phyloP scores from a whole-genome alignment of 2,888 invertebrate genomes.

The Hermodice carunculata region DNA sequence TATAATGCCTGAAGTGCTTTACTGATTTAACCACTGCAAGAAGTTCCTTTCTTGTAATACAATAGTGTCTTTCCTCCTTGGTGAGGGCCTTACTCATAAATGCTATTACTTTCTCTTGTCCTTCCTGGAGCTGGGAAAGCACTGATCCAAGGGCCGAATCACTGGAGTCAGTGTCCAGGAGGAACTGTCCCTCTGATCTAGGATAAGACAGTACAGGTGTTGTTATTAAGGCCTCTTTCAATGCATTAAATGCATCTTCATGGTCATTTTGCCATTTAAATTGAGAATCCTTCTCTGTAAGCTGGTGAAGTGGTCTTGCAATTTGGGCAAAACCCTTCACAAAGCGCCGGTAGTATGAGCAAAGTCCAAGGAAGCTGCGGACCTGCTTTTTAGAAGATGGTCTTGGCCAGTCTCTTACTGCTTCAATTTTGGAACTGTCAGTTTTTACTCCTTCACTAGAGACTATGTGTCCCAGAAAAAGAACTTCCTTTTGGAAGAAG shows the following conservation, averaged over 20 bases:
- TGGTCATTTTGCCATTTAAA: constrained; percentile 33
- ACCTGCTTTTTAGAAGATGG: neutral
- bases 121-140: constrained; percentile 31
- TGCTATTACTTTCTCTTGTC: constrained; percentile 27
- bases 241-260: constrained; percentile 27
- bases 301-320: constrained; percentile 21
- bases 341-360: constrained; percentile 21
- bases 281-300: constrained; percentile 19
- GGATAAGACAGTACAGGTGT: constrained; percentile 34
- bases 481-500: neutral
- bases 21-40: constrained; percentile 35
- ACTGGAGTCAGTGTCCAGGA: constrained; percentile 34
- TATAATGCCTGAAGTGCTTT: constrained; percentile 42
- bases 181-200: constrained; percentile 15
- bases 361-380: neutral
- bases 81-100: constrained; percentile 33
- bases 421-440: neutral
- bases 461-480: constrained; percentile 6
- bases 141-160: constrained; percentile 28
- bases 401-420: neutral
- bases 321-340: constrained; percentile 21
- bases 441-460: neutral
- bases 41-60: constrained; percentile 29
- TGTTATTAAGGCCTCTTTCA: constrained; percentile 25
- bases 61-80: constrained; percentile 31